Base-by-base conservation (phyloP, 2,888 invertebrate species). In the Sinopyrophorus schimmeli region DNA sequence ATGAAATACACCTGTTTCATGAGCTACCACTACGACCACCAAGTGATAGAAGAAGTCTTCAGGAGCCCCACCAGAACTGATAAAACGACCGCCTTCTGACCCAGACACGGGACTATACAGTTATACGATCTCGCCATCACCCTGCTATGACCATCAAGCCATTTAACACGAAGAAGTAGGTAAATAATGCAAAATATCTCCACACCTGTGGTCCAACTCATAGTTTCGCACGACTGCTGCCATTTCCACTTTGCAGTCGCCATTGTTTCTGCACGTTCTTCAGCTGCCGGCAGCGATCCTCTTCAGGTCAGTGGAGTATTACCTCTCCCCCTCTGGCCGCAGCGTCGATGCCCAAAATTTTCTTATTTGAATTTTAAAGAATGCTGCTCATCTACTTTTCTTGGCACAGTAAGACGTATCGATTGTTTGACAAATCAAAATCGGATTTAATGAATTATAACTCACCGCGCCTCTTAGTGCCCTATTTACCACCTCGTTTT, bases 21-120 rank as follows among this genome's bases (percentile, higher is more conserved):
- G 56, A 51, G 54, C 58, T 54, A 58, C 60, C 60, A 61, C 58
- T 57, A 59, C 55, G 61, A 61, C 61, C 59, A 57, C 41, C 53
- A 59, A 50, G 60, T 58, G 59, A 58, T 56, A 56, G 34, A 58
- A 60, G 55, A 44, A 42, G 42, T 55, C 58, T 56, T 57, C 54
- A 47, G 52, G 38, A 57, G 55, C 65, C 64, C 65, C 65, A 59
- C 65, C 63, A 64, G 57, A 51, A 53, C 70, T 32, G 14, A 41
- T 26, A 16, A 18, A 27, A 53, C 58, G 73, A 74, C 77, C 77
- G 76, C 77, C 77, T 77, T 74, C 73, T 77, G 77, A 77, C 77
- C 77, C 77, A 77, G 77, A 77, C 77, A 76, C 72, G 68, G 58
- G 65, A 66, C 71, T 75, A 71, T 76, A 76, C 76, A 76, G 76